These are phyloP conservation scores for Tribolium madens DNA, from an alignment of 1,140 invertebrate species.

Conservation along the genomic window DNA sequence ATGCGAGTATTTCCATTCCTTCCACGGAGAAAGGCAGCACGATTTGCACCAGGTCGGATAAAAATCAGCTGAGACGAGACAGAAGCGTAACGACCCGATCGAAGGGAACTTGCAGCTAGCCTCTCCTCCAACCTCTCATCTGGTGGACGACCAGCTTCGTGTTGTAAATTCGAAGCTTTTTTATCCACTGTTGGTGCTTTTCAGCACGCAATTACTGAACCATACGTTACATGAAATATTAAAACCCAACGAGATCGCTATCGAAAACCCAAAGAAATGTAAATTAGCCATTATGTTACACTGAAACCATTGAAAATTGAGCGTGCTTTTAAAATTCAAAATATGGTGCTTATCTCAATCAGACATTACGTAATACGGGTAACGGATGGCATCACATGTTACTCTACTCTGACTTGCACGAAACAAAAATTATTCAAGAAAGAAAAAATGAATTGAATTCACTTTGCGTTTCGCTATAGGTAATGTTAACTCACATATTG, in stretches of 20 bases:
- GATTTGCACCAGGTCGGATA: slow-evolving; percentile 34
- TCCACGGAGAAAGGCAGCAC: slow-evolving; percentile 20
- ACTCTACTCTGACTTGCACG: slow-evolving; percentile 1
- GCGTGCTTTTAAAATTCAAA: slow-evolving; percentile 36
- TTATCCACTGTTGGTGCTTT: background rate
- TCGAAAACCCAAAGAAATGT: slow-evolving; percentile 18
- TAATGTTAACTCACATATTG: background rate
- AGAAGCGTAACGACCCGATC: slow-evolving; percentile 12
- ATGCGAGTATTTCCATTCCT: slow-evolving; percentile 29
- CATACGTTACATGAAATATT: slow-evolving; percentile 24
- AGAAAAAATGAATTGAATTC: slow-evolving; percentile 6
- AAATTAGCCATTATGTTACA: slow-evolving; percentile 31
- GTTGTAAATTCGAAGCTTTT: slow-evolving; percentile 12
- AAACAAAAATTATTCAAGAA: slow-evolving; percentile 6
- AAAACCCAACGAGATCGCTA: slow-evolving; percentile 20
- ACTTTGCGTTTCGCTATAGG: background rate
- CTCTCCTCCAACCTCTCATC: too few relatives aligned
- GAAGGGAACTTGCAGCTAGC: background rate
- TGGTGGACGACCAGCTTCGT: background rate
- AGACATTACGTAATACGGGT: slow-evolving; percentile 22
- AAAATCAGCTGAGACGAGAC: slow-evolving; percentile 27
- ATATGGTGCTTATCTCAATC: slow-evolving; percentile 30
- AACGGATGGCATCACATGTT: slow-evolving; percentile 36
- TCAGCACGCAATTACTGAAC: slow-evolving; percentile 19
- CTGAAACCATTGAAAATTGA: slow-evolving; percentile 32